Percentiles rank a stretch among this genome's conserved stretches.
phyloP scores from a whole-genome alignment of 2,113 vertebrate genomes.

The Promerops cafer region DNA sequence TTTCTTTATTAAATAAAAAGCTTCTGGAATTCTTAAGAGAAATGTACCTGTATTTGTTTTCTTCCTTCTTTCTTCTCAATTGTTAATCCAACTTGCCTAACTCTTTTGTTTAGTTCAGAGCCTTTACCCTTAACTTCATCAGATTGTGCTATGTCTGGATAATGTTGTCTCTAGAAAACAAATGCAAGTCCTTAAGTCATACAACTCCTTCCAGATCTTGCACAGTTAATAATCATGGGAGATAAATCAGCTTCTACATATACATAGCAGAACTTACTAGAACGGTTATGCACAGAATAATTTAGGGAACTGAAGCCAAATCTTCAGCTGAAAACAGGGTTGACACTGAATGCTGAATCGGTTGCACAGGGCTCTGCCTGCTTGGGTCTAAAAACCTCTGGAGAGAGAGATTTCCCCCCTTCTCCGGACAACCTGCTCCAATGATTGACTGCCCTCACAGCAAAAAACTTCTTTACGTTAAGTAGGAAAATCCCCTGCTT shows the following conservation, averaged over 20 bases:
- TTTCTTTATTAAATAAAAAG: neutral
- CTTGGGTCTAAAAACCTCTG: neutral
- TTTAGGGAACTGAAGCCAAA: neutral
- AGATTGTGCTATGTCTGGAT: constrained; percentile 39
- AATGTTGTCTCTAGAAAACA: constrained; percentile 43
- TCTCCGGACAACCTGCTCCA: neutral
- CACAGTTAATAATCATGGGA: neutral
- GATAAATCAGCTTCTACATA: neutral
- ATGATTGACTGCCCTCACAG: neutral
- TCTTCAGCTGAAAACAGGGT: neutral
- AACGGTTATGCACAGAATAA: neutral
- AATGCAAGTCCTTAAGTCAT: neutral
- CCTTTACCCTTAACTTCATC: constrained; percentile 45
- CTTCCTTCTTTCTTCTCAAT: constrained; percentile 60
- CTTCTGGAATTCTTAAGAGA: neutral
- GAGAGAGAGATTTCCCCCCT: neutral
- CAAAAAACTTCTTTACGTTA: neutral
- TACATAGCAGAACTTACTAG: neutral
- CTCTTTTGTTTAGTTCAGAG: constrained; percentile 14
- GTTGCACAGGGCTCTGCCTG: neutral
- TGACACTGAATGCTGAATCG: neutral
- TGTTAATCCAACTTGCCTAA: constrained; percentile 40
- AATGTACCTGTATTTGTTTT: constrained; percentile 46
- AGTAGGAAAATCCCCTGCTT: neutral
- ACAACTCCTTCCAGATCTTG: neutral